Percentiles rank a stretch among this genome's conserved stretches.
Evolutionary conservation across 2,113 vertebrate species (phyloP).

Genomic region (Choloepus hoffmanni): DNA sequence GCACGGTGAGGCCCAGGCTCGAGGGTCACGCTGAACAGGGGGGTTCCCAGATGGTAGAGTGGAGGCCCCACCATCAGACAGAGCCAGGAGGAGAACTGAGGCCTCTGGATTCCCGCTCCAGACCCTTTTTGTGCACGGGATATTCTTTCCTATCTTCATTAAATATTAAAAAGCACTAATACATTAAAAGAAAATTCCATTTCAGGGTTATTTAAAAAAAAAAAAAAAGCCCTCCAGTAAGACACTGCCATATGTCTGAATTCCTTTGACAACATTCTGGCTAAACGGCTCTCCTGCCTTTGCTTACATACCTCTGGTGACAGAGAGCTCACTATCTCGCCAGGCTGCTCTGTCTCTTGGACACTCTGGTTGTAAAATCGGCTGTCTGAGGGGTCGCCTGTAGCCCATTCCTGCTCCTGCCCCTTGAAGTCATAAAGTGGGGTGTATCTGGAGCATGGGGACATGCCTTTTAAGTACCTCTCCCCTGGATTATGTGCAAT

Average conservation of each 20-base stretch:
- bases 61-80: neutral
- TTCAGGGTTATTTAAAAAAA: neutral
- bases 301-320: neutral
- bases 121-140: rapidly evolving
- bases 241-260: neutral
- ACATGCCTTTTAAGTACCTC: rapidly evolving
- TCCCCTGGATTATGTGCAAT: rapidly evolving
- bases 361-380: neutral
- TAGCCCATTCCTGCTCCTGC: neutral
- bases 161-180: neutral
- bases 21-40: neutral
- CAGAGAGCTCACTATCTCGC: neutral
- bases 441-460: neutral
- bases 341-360: neutral
- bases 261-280: neutral
- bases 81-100: neutral
- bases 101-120: neutral
- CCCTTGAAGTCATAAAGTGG: neutral
- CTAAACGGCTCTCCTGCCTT: neutral
- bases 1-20: rapidly evolving
- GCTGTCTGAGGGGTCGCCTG: neutral
- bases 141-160: neutral
- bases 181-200: neutral
- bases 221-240: neutral
- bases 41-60: no score